phyloP scores from a whole-genome alignment of 2,888 invertebrate species.

The Eucera pruinosa region DNA sequence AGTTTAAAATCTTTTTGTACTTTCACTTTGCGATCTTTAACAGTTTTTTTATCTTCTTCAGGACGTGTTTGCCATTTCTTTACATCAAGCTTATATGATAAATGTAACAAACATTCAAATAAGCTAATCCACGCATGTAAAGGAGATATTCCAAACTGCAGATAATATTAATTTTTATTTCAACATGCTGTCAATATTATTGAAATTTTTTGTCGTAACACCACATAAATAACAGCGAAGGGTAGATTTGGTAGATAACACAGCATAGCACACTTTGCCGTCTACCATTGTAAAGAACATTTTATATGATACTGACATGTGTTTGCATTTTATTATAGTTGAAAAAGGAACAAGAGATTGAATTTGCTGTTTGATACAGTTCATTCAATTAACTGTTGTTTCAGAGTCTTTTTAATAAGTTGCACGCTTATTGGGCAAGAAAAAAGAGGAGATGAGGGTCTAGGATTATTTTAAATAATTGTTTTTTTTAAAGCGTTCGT shows the following conservation, averaged over 20 bases:
- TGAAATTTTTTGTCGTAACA: not conserved
- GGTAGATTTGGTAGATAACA: too few species aligned
- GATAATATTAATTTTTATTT: not conserved
- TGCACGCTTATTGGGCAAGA: not conserved
- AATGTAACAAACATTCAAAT: constrained; percentile 10
- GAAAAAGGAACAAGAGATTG: too few species aligned
- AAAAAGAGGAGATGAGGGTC: not conserved
- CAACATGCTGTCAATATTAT: not conserved
- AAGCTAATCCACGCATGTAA: constrained; percentile 4
- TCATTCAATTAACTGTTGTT: not conserved
- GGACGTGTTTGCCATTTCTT: constrained; percentile 12
- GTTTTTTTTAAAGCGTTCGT: not conserved
- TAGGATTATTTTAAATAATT: not conserved
- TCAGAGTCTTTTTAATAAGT: not conserved
- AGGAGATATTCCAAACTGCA: not conserved
- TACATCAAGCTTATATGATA: constrained; percentile 9
- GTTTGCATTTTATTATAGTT: too few species aligned
- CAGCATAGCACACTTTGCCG: too few species aligned
- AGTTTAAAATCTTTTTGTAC: not conserved
- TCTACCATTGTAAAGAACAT: too few species aligned
- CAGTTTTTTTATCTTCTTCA: constrained; percentile 31
- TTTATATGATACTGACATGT: too few species aligned
- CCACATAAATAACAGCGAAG: not conserved
- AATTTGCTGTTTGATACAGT: not conserved
- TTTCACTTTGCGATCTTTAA: constrained; percentile 32